Evolutionary conservation across 2,888 invertebrate genomes (phyloP).

Genomic region (Villa cingulata): DNA sequence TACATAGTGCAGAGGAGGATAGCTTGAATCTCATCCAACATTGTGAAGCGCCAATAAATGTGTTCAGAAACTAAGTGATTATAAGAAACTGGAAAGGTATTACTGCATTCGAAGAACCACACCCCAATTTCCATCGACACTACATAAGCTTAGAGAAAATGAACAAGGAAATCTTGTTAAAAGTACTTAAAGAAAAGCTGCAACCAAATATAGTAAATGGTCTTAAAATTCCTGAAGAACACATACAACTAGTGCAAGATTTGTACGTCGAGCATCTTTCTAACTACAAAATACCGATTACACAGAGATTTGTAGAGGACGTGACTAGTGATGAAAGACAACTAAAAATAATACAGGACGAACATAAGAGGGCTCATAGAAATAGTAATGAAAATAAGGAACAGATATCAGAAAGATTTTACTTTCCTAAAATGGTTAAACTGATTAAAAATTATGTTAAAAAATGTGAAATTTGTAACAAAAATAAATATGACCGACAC

Average conservation of each 20-base stretch:
- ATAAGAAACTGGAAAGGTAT: constrained; percentile 1
- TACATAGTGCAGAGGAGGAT: constrained; percentile 13
- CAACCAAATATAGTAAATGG: neutral
- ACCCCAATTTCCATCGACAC: constrained; percentile 2
- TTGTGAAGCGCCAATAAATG: constrained; percentile 11
- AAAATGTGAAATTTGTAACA: neutral
- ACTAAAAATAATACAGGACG: constrained; percentile 3
- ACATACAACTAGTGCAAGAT: neutral
- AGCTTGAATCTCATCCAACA: constrained; percentile 13
- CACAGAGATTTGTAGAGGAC: constrained; percentile 1
- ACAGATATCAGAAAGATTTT: constrained; percentile 6
- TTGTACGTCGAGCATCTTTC: neutral
- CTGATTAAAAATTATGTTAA: neutral
- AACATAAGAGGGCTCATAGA: constrained; percentile 5
- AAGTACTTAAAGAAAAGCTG: neutral
- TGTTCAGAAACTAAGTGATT: constrained; percentile 12
- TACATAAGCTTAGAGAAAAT: neutral
- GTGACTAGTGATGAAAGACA: neutral
- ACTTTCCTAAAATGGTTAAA: neutral
- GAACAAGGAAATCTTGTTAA: neutral
- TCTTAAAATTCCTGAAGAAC: neutral
- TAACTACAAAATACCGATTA: neutral
- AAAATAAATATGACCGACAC: neutral
- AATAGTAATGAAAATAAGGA: constrained; percentile 6
- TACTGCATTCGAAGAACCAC: constrained; percentile 4